Base-by-base conservation (phyloP, 2,113 vertebrate genomes). In the Erpornis zantholeuca region DNA sequence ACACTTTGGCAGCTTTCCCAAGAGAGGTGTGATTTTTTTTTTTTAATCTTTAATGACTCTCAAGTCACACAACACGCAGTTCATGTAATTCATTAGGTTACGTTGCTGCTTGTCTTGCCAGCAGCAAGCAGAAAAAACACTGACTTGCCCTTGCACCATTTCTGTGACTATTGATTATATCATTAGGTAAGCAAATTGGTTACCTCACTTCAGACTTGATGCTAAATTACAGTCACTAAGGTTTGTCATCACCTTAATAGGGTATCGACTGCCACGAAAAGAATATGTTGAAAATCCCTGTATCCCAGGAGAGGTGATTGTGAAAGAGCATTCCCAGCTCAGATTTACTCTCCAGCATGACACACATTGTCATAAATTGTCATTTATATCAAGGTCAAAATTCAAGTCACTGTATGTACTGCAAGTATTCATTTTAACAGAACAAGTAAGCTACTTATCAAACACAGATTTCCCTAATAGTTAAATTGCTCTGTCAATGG, bases 241-340 rank as follows among this genome's bases (percentile, higher is more conserved):
- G 35, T 96, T 97, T 97, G 87, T 95, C 96, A 94, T 96, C 89
- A 14, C 65, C 82, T 79, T 96, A 97, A 97, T 97, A 94, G 96
- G 50, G 57, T 94, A 96, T 94, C 0, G 56, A 97, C 80, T 92
- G 86, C 66, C 86, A 76, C 33, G 12, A 88, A 92, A 93, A 75
- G 27, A 89, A 63, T 45, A 65, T 5, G 5, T 17, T 82, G 56
- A 80, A 95, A 82, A 83, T 49, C n/a, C 20, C 15, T 52, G 28
- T 66, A 27, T 80, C 59, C 54, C 75, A 42, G 38, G 13, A 68
- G 70, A 78, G 91, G 29, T 1, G 19, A 33, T 17, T 3, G 2
- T 44, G 77, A 86, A 85, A 68, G 45, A 94, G 35, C 27, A 11
- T 57, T 70, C 59, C 33, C 33, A 84, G 77, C 29, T 56, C 50